phyloP scores from a whole-genome alignment of 2,113 vertebrate species.

The Paramisgurnus dabryanus region DNA sequence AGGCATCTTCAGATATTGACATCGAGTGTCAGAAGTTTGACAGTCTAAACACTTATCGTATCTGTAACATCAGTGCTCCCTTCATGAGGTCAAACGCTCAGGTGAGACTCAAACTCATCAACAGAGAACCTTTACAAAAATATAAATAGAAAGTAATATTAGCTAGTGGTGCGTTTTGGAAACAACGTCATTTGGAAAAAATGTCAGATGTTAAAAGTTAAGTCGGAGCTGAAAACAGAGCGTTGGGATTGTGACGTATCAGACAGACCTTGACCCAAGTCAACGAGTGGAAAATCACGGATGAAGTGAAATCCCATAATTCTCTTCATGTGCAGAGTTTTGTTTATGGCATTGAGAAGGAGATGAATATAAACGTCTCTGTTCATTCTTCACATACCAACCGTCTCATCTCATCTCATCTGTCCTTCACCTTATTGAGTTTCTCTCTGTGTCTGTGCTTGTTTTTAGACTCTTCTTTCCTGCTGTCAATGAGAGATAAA shows the following conservation, averaged over 20 bases:
- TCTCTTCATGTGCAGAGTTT: neutral
- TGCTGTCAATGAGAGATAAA: neutral
- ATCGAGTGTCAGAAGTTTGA: slow-evolving; percentile 82
- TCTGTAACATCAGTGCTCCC: slow-evolving; percentile 88
- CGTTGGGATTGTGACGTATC: neutral
- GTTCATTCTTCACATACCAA: neutral
- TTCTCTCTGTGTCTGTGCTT: neutral
- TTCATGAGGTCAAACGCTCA: slow-evolving; percentile 89
- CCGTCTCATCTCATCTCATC: neutral
- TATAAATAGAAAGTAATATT: too few species aligned
- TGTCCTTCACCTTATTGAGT: neutral
- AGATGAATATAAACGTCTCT: neutral
- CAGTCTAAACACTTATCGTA: slow-evolving; percentile 64
- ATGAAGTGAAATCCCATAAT: neutral
- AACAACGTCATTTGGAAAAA: neutral
- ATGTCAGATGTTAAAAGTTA: neutral
- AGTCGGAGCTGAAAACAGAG: neutral
- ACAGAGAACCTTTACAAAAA: too few species aligned
- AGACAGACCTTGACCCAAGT: neutral
- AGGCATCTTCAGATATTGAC: slow-evolving; percentile 85
- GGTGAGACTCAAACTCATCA: slow-evolving; percentile 67
- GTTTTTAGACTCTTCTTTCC: too few species aligned
- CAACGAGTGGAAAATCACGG: neutral
- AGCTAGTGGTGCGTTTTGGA: neutral
- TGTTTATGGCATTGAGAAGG: neutral